Conservation (phyloP, 2,888 invertebrate species). For the Seira musarum region DNA sequence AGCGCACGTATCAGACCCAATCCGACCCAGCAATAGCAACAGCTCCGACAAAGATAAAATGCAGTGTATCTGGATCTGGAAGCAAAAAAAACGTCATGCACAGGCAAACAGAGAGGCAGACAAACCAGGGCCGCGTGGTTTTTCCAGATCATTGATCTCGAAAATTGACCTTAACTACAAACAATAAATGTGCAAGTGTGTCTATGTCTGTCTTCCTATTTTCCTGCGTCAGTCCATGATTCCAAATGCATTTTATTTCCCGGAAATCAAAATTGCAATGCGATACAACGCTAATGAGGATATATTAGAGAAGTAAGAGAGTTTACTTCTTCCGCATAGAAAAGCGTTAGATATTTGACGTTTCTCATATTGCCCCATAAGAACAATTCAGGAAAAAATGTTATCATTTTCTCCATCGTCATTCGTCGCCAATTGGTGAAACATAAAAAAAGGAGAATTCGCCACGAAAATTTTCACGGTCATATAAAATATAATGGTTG, state of each 20-base stretch:
- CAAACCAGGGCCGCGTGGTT: slow-evolving; percentile 58
- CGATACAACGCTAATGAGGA: no score
- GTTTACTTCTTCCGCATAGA: no score
- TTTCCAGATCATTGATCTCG: slow-evolving; percentile 69
- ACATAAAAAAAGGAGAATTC: slow-evolving; percentile 32
- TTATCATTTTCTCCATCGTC: background rate
- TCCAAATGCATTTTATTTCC: slow-evolving; percentile 12
- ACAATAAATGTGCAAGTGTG: slow-evolving; percentile 66
- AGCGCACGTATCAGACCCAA: no score
- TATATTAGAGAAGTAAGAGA: no score
- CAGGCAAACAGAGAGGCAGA: slow-evolving; percentile 45
- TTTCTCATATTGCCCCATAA: no score
- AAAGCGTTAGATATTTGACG: no score
- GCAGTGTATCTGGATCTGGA: background rate
- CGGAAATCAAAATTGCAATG: slow-evolving; percentile 27
- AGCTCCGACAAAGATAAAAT: background rate
- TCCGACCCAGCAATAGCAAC: no score
- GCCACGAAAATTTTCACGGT: slow-evolving; percentile 61
- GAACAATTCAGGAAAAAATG: no score
- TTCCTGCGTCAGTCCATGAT: background rate
- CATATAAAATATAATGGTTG: slow-evolving; percentile 38
- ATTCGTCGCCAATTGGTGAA: no score
- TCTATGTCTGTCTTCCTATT: slow-evolving; percentile 25
- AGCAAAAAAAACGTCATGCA: slow-evolving; percentile 60
- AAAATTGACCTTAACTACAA: slow-evolving; percentile 69